Base-by-base conservation (phyloP, 2,888 invertebrate species). In the Flexamia atlantica region DNA sequence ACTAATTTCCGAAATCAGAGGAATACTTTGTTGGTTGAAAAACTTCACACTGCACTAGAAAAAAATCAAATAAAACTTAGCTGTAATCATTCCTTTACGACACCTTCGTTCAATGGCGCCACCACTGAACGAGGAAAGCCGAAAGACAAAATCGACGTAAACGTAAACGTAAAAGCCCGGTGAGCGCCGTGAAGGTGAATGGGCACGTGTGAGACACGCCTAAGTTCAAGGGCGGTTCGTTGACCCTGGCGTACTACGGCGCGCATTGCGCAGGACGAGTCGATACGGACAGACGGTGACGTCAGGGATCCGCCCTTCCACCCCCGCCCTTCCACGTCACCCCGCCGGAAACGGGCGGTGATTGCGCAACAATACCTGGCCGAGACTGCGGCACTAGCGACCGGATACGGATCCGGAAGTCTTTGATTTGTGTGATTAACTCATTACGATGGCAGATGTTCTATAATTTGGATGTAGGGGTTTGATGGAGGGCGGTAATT, bases 241-340 rank as follows among this genome's bases (percentile, higher is more conserved):
- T 74, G 76, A 40, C 81, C 74, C 30, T 74, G 72, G 72, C 36
- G 70, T 84, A 84, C 81, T 81, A 81, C 81, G 60, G 50, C 40
- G 81, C 1, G 42, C 60, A 72, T 64, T 70, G 72, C 81, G 81
- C 81, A 84, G 82, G 84, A 42, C 81, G 76, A 32, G 74, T 84
- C 84, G 84, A 84, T 81, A 74, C 60, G 74, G 72, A 68, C 81
- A 81, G 42, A 53, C 70, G 60, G 57, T 84, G 84, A 84, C 84
- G 84, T 84, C 84, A 84, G 28, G 76, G 82, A 74, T 64, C 83
- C 83, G 83, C 83, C 80, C 60, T 81, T 53, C 32, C 50, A 50
- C 30, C 30, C 17, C 7, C 36, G 5, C 72, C 14, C n/a, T 70
- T 17, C 36, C 7, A 42, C 76, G 76, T 42, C 50, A 46, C 17